phyloP scores from a whole-genome alignment of 37 sponge, comb jelly and placozoan genomes.

The Geodia barretti region DNA sequence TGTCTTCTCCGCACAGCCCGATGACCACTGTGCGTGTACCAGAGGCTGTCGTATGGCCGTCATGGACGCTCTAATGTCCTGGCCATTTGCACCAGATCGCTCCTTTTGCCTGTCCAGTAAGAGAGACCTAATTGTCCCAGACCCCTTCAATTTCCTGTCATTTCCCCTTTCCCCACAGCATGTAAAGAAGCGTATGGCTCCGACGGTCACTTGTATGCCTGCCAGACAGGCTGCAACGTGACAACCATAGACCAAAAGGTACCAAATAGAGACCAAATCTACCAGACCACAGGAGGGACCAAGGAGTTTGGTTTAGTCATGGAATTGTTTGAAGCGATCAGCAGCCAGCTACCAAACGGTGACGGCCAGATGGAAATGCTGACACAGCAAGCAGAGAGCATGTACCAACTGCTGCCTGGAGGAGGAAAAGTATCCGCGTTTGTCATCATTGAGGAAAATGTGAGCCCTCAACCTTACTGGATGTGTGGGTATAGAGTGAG shows the following conservation, averaged over 20 bases:
- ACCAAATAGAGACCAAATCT: background rate
- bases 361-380: background rate
- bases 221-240: slow-evolving; percentile 26
- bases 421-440: background rate
- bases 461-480: no score
- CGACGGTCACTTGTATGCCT: slow-evolving; percentile 9
- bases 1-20: slow-evolving; percentile 19
- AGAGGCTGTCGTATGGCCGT: slow-evolving; percentile 37
- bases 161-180: slow-evolving; percentile 23
- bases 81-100: background rate
- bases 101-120: slow-evolving; percentile 5
- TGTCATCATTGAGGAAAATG: background rate
- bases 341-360: background rate
- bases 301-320: background rate
- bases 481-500: no score
- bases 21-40: slow-evolving; percentile 21
- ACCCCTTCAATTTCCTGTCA: no score
- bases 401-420: background rate
- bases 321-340: background rate
- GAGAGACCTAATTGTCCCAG: no score
- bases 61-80: slow-evolving; percentile 28
- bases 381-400: background rate
- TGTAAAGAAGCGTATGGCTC: slow-evolving; percentile 19
- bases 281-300: background rate
- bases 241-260: slow-evolving; percentile 8